Conservation (phyloP, 2,113 vertebrate species). For the Eurystomus gularis region DNA sequence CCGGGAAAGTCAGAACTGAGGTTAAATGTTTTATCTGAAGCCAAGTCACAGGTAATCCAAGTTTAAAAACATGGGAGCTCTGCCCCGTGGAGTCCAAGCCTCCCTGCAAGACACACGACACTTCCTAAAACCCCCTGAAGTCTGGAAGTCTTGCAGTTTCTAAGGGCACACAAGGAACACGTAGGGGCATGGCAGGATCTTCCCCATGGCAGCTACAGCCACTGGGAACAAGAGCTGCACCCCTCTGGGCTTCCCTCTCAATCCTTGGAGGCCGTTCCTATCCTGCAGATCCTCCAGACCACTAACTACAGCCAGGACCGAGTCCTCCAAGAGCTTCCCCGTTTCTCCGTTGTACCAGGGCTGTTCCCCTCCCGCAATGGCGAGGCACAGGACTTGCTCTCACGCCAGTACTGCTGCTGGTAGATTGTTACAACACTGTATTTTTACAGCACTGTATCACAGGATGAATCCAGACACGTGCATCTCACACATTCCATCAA, state of each 20-base stretch:
- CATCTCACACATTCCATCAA: neutral
- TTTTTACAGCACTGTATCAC: rapidly evolving
- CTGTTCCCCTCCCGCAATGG: rapidly evolving
- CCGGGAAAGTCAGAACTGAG: neutral
- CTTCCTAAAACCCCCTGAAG: neutral
- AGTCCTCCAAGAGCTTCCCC: neutral
- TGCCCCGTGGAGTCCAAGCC: rapidly evolving
- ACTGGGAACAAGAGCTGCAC: neutral
- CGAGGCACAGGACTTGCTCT: neutral
- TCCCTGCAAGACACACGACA: neutral
- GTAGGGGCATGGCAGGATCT: neutral
- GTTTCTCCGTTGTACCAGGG: rapidly evolving
- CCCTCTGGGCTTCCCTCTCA: neutral
- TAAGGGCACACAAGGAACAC: neutral
- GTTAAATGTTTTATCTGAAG: neutral
- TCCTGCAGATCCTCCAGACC: neutral
- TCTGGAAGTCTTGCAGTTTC: neutral
- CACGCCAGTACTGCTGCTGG: neutral
- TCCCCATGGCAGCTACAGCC: neutral
- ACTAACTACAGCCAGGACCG: neutral
- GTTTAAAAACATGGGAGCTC: neutral
- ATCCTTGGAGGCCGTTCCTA: neutral
- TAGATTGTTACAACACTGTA: rapidly evolving
- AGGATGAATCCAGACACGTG: neutral
- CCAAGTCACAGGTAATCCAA: too few species aligned